These are phyloP conservation scores for Sweltsa coloradensis DNA, from an alignment of 1,140 invertebrate species.

Conservation along the genomic window DNA sequence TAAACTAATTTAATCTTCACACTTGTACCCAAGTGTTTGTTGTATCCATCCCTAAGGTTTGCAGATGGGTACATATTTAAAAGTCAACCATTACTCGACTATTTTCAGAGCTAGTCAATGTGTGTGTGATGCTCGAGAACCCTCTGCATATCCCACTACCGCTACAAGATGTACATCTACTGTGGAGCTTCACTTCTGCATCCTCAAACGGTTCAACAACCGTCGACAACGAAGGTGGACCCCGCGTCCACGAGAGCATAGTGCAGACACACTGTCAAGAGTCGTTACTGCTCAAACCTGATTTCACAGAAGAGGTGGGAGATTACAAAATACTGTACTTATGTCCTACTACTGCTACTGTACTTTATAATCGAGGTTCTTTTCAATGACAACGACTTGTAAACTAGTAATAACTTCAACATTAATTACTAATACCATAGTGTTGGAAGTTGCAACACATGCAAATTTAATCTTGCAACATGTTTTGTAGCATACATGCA, in stretches of 20 bases:
- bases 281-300: slow-evolving; percentile 2
- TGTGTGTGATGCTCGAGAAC: slow-evolving; percentile 65
- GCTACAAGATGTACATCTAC: slow-evolving; percentile 56
- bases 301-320: slow-evolving; percentile 1
- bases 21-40: too few species aligned
- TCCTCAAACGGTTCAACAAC: neutral
- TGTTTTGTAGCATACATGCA: too few species aligned
- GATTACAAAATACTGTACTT: too few species aligned
- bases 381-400: too few species aligned
- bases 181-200: slow-evolving; percentile 56
- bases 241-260: neutral
- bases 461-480: too few species aligned
- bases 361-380: too few species aligned
- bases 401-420: too few species aligned
- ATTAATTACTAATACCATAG: too few species aligned
- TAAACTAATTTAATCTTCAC: too few species aligned
- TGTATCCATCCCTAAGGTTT: too few species aligned
- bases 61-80: neutral
- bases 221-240: neutral
- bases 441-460: too few species aligned
- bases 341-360: too few species aligned
- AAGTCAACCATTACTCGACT: neutral
- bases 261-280: neutral
- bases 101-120: slow-evolving; percentile 63
- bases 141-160: slow-evolving; percentile 63